Percentiles rank a stretch among this genome's conserved stretches.
phyloP scores from a whole-genome alignment of 2,888 invertebrate species.

The Mayetiola destructor region DNA sequence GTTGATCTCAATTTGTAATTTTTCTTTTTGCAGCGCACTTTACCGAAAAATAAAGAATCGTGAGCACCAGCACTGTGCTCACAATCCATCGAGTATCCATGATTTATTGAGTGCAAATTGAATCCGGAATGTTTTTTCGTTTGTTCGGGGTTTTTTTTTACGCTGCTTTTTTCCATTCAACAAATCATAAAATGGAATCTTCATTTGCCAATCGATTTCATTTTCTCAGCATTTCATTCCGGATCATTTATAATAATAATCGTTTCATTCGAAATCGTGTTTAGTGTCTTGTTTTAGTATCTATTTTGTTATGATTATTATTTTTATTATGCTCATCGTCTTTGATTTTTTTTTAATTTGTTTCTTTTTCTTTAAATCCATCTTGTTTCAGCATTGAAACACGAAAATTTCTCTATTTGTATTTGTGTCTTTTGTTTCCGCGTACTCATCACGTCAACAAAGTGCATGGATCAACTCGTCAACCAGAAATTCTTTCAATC shows the following conservation, averaged over 20 bases:
- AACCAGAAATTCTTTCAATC: conserved; percentile 7
- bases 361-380: too few species aligned
- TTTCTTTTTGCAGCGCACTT: background rate
- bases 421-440: conserved; percentile 8
- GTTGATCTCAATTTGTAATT: background rate
- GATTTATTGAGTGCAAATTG: conserved; percentile 5
- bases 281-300: background rate
- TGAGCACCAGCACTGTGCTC: background rate
- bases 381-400: too few species aligned
- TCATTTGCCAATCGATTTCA: conserved; percentile 11
- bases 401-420: background rate
- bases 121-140: background rate
- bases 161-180: background rate
- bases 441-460: conserved; percentile 12
- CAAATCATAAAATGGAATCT: background rate
- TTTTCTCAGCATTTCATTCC: conserved; percentile 11
- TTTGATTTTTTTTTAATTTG: too few species aligned
- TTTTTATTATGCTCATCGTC: background rate
- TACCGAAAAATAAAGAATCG: conserved; percentile 10
- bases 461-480: conserved; percentile 9
- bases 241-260: conserved; percentile 11
- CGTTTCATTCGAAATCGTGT: conserved; percentile 1
- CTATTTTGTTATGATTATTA: background rate
- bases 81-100: background rate
- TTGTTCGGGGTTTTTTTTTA: background rate